Evolutionary conservation across 2,113 vertebrate genomes (phyloP).

Genomic region (Amazona vittata): DNA sequence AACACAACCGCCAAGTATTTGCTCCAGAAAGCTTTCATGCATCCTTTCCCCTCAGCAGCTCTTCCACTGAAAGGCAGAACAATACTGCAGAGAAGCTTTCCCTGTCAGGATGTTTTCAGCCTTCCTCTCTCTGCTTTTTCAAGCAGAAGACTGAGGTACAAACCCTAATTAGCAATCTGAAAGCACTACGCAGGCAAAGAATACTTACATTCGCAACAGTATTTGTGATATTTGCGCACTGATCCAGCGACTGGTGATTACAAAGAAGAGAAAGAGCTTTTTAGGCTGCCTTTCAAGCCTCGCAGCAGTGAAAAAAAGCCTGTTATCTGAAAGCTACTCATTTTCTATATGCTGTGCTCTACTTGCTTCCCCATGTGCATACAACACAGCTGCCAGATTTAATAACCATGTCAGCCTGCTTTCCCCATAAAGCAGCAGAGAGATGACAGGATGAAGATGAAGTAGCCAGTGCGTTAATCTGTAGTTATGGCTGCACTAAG

Average conservation of each 20-base stretch:
- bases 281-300: slow-evolving; percentile 41
- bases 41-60: neutral
- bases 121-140: slow-evolving; percentile 37
- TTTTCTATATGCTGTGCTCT: slow-evolving; percentile 62
- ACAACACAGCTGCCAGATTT: slow-evolving; percentile 75
- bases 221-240: slow-evolving; percentile 19
- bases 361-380: slow-evolving; percentile 50
- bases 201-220: slow-evolving; percentile 75
- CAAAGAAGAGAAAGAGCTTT: slow-evolving; percentile 25
- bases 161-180: slow-evolving; percentile 4
- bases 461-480: neutral
- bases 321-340: slow-evolving; percentile 56
- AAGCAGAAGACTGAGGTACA: slow-evolving; percentile 4
- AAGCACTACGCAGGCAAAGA: neutral
- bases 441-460: slow-evolving; percentile 60
- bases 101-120: slow-evolving; percentile 31
- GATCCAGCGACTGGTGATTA: slow-evolving; percentile 17
- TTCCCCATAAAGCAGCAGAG: slow-evolving; percentile 32
- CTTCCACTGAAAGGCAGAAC: slow-evolving; percentile 26
- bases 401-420: slow-evolving; percentile 68
- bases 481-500: slow-evolving; percentile 57
- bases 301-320: slow-evolving; percentile 15
- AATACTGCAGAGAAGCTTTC: slow-evolving; percentile 33
- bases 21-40: neutral
- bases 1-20: neutral